A percentile compares a stretch with the other conserved stretches of the same genome.
Conservation (phyloP, 2,113 vertebrate species). For the Cyphomyrus discorhynchus region DNA sequence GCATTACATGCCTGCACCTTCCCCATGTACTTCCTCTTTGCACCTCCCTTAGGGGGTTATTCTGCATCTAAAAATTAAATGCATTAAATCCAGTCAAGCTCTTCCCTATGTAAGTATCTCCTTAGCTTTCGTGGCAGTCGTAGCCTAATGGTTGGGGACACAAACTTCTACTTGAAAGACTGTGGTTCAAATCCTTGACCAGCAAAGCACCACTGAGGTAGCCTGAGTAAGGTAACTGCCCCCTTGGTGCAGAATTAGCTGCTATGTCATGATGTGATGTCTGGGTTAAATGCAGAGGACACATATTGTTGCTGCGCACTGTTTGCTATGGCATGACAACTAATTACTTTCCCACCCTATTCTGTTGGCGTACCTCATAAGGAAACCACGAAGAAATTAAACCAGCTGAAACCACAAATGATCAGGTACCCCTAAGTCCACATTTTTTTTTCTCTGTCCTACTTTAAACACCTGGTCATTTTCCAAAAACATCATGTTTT, state of each 20-base stretch:
- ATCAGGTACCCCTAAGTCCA: not conserved
- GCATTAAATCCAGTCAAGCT: not conserved
- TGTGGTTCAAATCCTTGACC: no score
- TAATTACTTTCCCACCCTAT: no score
- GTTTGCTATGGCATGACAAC: no score
- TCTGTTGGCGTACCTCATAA: not conserved
- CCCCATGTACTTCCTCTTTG: not conserved
- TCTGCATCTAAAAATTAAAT: not conserved
- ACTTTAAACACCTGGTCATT: constrained; percentile 2
- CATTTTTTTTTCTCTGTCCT: not conserved
- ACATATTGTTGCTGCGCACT: no score
- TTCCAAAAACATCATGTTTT: not conserved
- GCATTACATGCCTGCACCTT: not conserved
- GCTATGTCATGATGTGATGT: no score
- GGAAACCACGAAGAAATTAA: not conserved
- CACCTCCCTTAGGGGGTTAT: not conserved
- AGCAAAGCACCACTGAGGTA: no score
- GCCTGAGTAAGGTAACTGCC: no score
- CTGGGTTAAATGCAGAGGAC: no score
- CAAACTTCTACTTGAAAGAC: no score
- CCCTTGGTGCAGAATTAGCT: no score
- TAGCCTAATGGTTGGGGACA: no score
- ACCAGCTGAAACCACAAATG: not conserved
- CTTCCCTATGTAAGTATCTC: not conserved
- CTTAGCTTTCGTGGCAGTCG: not conserved